Percentiles rank a stretch among this genome's conserved stretches.
phyloP scores from a whole-genome alignment of 2,888 invertebrate genomes.

The Coecobrya sp. region DNA sequence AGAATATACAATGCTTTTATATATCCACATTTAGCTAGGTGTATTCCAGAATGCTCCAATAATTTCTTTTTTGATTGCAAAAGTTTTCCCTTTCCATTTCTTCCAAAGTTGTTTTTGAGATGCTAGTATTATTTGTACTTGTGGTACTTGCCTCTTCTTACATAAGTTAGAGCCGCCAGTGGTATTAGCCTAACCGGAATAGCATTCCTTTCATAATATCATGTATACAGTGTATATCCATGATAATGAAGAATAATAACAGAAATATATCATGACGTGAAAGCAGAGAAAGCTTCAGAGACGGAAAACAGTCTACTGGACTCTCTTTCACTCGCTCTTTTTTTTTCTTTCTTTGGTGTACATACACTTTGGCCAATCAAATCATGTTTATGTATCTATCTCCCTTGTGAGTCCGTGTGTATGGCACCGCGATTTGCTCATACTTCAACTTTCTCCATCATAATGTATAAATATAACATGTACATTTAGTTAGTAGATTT shows the following conservation, averaged over 20 bases:
- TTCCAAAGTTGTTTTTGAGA: slow-evolving; percentile 31
- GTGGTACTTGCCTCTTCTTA: slow-evolving; percentile 9
- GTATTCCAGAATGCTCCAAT: slow-evolving; percentile 36
- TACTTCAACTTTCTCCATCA: slow-evolving; percentile 43
- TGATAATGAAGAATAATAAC: slow-evolving; percentile 17
- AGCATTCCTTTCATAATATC: neutral
- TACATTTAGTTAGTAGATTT: slow-evolving; percentile 40
- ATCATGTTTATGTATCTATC: slow-evolving; percentile 29
- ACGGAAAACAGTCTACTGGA: slow-evolving; percentile 42
- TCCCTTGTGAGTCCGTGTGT: slow-evolving; percentile 37
- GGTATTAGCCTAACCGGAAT: neutral
- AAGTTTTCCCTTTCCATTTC: slow-evolving; percentile 39
- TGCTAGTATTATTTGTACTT: slow-evolving; percentile 38
- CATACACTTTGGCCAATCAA: slow-evolving; percentile 26
- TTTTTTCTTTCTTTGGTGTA: neutral
- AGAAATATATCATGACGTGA: slow-evolving; percentile 56
- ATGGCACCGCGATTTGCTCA: slow-evolving; percentile 24
- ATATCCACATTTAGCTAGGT: neutral
- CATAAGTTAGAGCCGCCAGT: neutral
- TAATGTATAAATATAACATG: slow-evolving; percentile 26
- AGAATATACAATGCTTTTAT: neutral
- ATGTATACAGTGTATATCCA: neutral
- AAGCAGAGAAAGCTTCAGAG: slow-evolving; percentile 47
- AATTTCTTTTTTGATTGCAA: slow-evolving; percentile 45
- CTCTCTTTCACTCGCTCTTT: neutral